Evolutionary conservation across 2,797 vertebrate genomes (phyloP).

Genomic region (Craterocephalus amniculus): DNA sequence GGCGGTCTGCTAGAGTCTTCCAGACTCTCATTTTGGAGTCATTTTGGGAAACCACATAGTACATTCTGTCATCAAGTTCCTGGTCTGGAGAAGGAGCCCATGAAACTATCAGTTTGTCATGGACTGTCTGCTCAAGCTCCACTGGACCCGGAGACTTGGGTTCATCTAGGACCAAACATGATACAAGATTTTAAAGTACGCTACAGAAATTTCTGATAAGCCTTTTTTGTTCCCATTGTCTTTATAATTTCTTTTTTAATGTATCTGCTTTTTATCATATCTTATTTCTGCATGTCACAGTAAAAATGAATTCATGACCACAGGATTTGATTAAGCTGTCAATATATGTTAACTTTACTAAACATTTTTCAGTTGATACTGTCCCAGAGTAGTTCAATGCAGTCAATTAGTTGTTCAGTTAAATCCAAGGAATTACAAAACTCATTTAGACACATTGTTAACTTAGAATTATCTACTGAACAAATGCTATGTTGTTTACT

Average conservation of each 20-base stretch:
- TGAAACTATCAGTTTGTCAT: constrained; percentile 81
- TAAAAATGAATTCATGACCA: neutral
- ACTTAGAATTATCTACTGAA: neutral
- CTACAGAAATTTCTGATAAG: neutral
- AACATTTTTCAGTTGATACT: neutral
- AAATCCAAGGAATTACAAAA: too few species aligned
- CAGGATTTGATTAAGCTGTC: neutral
- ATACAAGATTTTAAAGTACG: neutral
- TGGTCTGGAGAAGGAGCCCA: constrained; percentile 90
- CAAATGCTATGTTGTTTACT: neutral
- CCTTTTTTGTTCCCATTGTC: too few species aligned
- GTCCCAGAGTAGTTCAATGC: neutral
- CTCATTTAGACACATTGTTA: too few species aligned
- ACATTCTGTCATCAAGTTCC: constrained; percentile 77
- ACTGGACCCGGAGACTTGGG: constrained; percentile 87
- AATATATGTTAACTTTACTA: neutral
- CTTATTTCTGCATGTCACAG: neutral
- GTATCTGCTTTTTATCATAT: neutral
- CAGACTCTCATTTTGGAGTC: constrained; percentile 82
- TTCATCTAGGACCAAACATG: constrained; percentile 74
- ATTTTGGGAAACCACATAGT: constrained; percentile 84
- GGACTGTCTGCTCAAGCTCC: constrained; percentile 84
- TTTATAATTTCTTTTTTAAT: neutral
- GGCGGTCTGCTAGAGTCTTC: constrained; percentile 80
- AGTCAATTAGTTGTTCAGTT: too few species aligned